Evolutionary conservation across 2,113 vertebrate species (phyloP).

Genomic region (Paradoxurus hermaphroditus): DNA sequence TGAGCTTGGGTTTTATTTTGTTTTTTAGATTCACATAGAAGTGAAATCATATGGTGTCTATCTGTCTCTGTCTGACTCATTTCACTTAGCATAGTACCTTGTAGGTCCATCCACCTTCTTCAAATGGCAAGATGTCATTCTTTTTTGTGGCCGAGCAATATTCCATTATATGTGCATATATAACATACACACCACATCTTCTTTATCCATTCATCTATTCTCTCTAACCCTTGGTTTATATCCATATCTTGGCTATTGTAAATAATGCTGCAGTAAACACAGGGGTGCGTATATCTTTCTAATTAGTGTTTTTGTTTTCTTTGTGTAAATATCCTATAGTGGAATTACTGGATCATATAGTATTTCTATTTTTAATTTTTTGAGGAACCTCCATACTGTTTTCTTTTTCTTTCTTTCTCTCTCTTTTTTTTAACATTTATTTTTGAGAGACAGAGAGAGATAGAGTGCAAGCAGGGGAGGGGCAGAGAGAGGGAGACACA

Average conservation of each 20-base stretch:
- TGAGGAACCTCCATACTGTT: neutral
- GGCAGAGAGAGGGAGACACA: no score
- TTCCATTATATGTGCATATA: neutral
- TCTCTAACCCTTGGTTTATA: neutral
- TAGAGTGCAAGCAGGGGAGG: no score
- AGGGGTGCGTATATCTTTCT: neutral
- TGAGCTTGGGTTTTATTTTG: neutral
- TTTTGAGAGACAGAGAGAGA: no score
- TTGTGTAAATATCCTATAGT: neutral
- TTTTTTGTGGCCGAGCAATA: neutral
- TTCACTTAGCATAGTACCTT: neutral
- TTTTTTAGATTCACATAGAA: neutral
- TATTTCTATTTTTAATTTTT: neutral
- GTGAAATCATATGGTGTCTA: neutral
- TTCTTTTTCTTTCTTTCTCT: no score
- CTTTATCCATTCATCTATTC: neutral
- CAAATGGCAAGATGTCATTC: neutral
- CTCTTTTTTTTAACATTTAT: no score
- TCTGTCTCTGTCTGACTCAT: neutral
- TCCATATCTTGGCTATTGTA: neutral
- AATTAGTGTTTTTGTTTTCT: neutral
- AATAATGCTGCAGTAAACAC: neutral
- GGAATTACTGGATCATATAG: neutral
- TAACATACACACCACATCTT: neutral
- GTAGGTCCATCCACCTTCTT: neutral